Evolutionary conservation across 2,888 invertebrate genomes (phyloP), one percentile per base, ranked within the genome.

Genomic region (Platypus cylindrus): DNA sequence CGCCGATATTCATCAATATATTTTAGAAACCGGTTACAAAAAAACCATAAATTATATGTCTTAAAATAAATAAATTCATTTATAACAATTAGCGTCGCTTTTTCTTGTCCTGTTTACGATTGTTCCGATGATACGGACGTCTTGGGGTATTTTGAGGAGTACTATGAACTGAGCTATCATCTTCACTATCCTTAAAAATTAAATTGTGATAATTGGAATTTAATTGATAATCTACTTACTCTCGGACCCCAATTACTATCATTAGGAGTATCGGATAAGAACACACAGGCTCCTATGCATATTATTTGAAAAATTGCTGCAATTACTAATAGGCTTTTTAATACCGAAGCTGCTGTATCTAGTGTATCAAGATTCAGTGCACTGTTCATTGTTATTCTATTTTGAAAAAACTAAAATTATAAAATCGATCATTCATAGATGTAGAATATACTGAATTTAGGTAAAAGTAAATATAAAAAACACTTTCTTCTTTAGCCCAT

Each of bases 231-330:
- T 15, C 9, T 2, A 25, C 33, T 34, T 39, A 30, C 16, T 17
- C 4, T 17, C n/a, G 58, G 54, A 40, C 54, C 57, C 49, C 55
- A 58, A 37, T 47, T 54, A 31, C 46, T 49, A 35, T 59, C 59
- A 45, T 73, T 73, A 23, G 68, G 66, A 44, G 71, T 66, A 45
- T 78, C 75, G n/a, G 78, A 76, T 40, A 83, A 69, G 38, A 84
- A 72, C 30, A 89, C 75, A 45, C 87, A 85, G 13, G 87, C 83
- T 31, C 81, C 69, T 43, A 91, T 69, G 53, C 89, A 90, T 14
- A 80, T 63, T 36, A 90, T 62, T 62, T 90, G 90, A 53, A 90
- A 90, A n/a, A 84, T 70, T 11, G 89, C 89, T 3, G 86, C 87
- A 22, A 87, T 64, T 53, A 86, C 86, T 3, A 90, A 64, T 9